phyloP scores from a whole-genome alignment of 1,140 invertebrate genomes.

The Globodera ellingtonae region DNA sequence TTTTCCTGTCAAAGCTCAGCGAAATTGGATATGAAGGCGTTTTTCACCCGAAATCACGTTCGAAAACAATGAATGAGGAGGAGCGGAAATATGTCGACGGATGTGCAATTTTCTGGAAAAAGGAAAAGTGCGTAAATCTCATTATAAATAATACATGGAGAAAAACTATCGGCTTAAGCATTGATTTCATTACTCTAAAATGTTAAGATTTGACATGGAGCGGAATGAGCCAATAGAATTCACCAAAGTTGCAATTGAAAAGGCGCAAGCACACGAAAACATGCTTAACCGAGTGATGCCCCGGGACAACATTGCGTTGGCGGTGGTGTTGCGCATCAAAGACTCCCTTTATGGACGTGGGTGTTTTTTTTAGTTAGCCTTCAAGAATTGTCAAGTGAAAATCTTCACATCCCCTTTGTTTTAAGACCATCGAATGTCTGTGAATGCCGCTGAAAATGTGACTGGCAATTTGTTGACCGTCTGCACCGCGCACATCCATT shows the following conservation, averaged over 20 bases:
- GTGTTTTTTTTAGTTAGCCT: not conserved
- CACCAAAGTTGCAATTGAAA: conserved; percentile 91
- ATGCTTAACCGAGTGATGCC: conserved; percentile 83
- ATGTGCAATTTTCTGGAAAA: conserved; percentile 93
- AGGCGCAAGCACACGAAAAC: conserved; percentile 78
- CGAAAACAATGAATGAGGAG: conserved; percentile 94
- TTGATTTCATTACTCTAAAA: not conserved
- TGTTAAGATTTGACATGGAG: conserved; percentile 82
- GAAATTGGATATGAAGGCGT: conserved; percentile 87
- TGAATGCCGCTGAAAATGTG: conserved; percentile 42
- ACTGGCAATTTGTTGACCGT: conserved; percentile 83
- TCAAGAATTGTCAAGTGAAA: conserved; percentile 67
- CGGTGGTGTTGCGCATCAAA: conserved; percentile 71
- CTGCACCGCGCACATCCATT: conserved; percentile 97
- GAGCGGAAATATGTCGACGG: conserved; percentile 98
- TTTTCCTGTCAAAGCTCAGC: conserved; percentile 90
- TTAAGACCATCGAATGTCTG: conserved; percentile 64
- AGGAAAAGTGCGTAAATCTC: conserved; percentile 80
- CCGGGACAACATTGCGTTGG: conserved; percentile 97
- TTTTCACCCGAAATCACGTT: conserved; percentile 95
- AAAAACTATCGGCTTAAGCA: too few relatives aligned
- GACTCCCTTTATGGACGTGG: conserved; percentile 70
- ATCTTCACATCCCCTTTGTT: conserved; percentile 75
- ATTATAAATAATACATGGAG: not conserved
- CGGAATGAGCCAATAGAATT: conserved; percentile 95